Evolutionary conservation across 2,113 vertebrate species (phyloP), one percentile per base, ranked within the genome.

Genomic region (Ageneiosus marmoratus): DNA sequence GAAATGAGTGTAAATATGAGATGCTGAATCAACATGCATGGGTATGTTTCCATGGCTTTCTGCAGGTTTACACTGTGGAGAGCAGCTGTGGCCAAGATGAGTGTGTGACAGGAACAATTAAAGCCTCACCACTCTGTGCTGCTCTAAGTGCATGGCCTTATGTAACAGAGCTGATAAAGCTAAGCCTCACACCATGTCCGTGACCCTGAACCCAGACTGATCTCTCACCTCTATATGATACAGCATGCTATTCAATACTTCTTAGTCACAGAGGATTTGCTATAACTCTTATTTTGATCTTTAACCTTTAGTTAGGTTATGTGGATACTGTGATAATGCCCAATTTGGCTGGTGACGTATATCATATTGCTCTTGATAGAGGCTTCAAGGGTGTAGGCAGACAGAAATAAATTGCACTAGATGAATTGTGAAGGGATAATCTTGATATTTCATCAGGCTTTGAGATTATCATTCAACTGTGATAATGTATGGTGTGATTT

Each of bases 11-110:
- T 87, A 79, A 92, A 89, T 87, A 87, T 84, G 86, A 90, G 86
- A 79, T 81, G 83, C 87, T 92, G 86, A 92, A 91, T 89, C 88
- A 92, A 91, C 87, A 89, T 20, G 70, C n/a, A 85, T 84, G 88
- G 84, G 74, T 84, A 53, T 86, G 88, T 87, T 90, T 80, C 86
- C 77, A 85, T 73, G 78, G 86, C 46, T 81, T 62, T 85, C 77
- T 56, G 16, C 53, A 76, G 67, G 62, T 83, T 48, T 83, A 84
- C 75, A 74, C 46, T 24, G 32, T 60, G 27, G 27, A 29, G 63
- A 81, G 72, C 77, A 62, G 75, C 80, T 86, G 81, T 81, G 51
- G n/a, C 34, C 5, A 7, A 78, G 78, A 81, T 41, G 60, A 78
- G 76, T 53, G 77, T 74, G 77, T 86, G 74, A 80, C 82, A 78